phyloP scores from a whole-genome alignment of 2,888 invertebrate genomes.

The Salpingus planirostris region DNA sequence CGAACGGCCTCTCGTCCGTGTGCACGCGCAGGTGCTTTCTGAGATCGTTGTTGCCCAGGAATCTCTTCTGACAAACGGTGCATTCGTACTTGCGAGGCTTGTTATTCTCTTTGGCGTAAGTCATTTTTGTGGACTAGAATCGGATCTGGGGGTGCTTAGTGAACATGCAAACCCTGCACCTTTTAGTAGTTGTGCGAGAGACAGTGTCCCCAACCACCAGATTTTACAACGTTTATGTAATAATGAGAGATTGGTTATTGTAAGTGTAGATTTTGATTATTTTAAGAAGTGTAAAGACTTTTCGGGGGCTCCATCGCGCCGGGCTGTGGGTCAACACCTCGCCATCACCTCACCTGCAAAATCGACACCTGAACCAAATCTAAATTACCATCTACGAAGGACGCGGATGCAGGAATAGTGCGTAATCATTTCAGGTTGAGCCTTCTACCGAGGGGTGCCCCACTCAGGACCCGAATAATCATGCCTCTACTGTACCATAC shows the following conservation, averaged over 20 bases:
- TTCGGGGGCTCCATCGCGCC: constrained; percentile 24
- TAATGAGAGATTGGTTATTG: no score
- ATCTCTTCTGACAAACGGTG: constrained; percentile 55
- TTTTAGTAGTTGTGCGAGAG: constrained; percentile 21
- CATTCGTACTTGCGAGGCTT: constrained; percentile 46
- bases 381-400: constrained; percentile 2
- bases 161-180: constrained; percentile 34
- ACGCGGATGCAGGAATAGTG: no score
- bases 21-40: constrained; percentile 60
- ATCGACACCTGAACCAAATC: constrained; percentile 12
- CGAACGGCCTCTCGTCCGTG: constrained; percentile 53
- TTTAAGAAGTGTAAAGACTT: constrained; percentile 18
- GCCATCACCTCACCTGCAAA: constrained; percentile 30
- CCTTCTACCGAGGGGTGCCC: no score
- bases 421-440: no score
- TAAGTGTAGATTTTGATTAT: no score
- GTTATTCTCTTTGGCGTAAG: constrained; percentile 42
- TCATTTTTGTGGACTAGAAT: constrained; percentile 43
- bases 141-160: constrained; percentile 24
- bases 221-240: no score
- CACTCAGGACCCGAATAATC: no score
- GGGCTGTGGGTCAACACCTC: constrained; percentile 23
- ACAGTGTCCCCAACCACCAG: constrained; percentile 36
- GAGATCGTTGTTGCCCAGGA: constrained; percentile 55
- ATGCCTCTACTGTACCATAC: no score